Percentiles rank a stretch among this genome's conserved stretches.
phyloP scores from a whole-genome alignment of 1,140 invertebrate genomes.

The Drosophila punjabiensis region DNA sequence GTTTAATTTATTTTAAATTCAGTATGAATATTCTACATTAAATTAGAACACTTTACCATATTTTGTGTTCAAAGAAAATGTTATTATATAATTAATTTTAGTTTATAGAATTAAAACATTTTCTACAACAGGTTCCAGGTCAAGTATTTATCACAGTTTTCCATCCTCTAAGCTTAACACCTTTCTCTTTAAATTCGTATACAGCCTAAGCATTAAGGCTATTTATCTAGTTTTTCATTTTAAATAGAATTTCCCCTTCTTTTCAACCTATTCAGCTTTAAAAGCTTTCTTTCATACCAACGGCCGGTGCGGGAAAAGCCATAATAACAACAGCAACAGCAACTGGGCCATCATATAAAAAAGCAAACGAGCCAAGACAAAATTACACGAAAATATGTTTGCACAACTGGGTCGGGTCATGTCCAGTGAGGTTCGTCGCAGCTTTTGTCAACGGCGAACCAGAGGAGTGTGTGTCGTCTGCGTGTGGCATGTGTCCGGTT shows the following conservation, averaged over 20 bases:
- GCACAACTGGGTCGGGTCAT: slow-evolving; percentile 65
- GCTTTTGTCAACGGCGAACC: slow-evolving; percentile 32
- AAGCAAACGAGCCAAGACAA: slow-evolving; percentile 67
- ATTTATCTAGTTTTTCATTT: slow-evolving; percentile 3
- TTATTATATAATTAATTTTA: no score
- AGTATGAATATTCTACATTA: no score
- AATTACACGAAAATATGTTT: slow-evolving; percentile 81
- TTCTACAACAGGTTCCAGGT: no score
- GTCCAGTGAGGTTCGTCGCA: slow-evolving; percentile 53
- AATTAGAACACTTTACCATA: no score
- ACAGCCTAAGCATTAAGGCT: not conserved
- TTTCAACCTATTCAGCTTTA: slow-evolving; percentile 6
- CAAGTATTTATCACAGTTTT: no score
- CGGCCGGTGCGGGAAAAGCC: slow-evolving; percentile 2
- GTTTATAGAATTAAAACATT: not conserved
- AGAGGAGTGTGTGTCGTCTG: slow-evolving; percentile 27
- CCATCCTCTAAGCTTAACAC: not conserved
- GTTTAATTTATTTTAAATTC: no score
- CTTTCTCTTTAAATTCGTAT: not conserved
- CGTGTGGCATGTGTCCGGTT: slow-evolving; percentile 45
- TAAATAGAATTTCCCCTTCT: slow-evolving; percentile 1
- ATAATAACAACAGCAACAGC: slow-evolving; percentile 41
- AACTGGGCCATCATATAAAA: slow-evolving; percentile 59
- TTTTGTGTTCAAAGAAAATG: no score
- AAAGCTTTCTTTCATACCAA: slow-evolving; percentile 22